Percentiles rank a stretch among this genome's conserved stretches.
Conservation (phyloP, 2,113 vertebrate species). For the Telmatochromis sp. region DNA sequence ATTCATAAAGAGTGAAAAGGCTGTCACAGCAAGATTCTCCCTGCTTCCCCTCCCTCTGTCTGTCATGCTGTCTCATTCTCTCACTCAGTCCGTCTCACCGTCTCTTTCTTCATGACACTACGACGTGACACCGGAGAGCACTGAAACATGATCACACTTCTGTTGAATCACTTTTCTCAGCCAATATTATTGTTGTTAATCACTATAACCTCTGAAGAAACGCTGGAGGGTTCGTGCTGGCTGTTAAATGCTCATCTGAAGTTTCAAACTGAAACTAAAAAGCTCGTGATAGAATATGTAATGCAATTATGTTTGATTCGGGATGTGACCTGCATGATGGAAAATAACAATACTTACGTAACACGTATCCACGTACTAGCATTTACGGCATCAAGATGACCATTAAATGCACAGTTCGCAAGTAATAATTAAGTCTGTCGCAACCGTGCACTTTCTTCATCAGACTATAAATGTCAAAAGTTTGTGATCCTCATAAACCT, state of each 20-base stretch:
- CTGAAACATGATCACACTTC: background rate
- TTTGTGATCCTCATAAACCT: constrained; percentile 29
- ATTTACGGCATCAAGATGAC: background rate
- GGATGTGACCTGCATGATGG: background rate
- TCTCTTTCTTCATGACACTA: background rate
- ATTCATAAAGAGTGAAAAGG: constrained; percentile 57
- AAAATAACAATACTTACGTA: background rate
- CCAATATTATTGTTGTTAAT: background rate
- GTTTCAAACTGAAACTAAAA: background rate
- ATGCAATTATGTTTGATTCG: background rate
- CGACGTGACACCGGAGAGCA: background rate
- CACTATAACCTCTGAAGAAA: background rate
- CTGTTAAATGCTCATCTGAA: background rate
- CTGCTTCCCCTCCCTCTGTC: background rate
- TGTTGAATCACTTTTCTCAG: background rate
- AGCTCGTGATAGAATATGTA: background rate
- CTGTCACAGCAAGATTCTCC: constrained; percentile 46
- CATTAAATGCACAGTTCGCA: constrained; percentile 4
- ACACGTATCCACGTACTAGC: background rate
- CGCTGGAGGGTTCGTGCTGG: background rate
- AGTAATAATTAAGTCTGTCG: constrained; percentile 19
- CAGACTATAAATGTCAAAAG: constrained; percentile 29
- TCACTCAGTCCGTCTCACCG: background rate
- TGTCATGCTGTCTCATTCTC: constrained; percentile 26
- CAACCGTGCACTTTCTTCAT: background rate